Percentiles rank a stretch among this genome's conserved stretches.
Evolutionary conservation across 2,888 invertebrate species (phyloP).

Genomic region (Colostygia pectinataria): DNA sequence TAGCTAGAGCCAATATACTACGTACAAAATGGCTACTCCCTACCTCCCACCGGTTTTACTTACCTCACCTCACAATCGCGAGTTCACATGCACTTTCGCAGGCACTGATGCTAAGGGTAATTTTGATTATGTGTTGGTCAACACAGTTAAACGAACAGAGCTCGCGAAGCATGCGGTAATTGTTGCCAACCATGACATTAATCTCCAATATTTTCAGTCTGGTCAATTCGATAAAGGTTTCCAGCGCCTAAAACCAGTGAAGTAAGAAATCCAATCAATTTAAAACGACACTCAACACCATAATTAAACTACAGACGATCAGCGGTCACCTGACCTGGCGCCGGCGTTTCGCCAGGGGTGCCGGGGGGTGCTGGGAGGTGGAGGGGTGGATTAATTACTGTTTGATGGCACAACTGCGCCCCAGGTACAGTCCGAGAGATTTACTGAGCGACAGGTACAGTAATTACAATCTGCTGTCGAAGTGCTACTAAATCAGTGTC

Average conservation of each 20-base stretch:
- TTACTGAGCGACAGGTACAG: slow-evolving; percentile 46
- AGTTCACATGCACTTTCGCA: too few relatives aligned
- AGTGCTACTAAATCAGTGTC: slow-evolving; percentile 17
- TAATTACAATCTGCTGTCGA: slow-evolving; percentile 45
- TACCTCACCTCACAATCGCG: too few relatives aligned
- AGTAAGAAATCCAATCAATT: slow-evolving; percentile 25
- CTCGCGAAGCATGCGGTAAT: too few relatives aligned
- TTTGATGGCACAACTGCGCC: slow-evolving; percentile 63
- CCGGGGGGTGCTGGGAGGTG: slow-evolving; percentile 26
- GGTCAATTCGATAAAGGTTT: too few relatives aligned
- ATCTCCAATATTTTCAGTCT: too few relatives aligned
- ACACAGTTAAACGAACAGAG: too few relatives aligned
- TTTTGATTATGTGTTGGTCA: too few relatives aligned
- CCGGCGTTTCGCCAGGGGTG: slow-evolving; percentile 49
- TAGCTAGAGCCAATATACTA: too few relatives aligned
- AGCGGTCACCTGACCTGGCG: slow-evolving; percentile 67
- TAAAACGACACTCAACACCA: slow-evolving; percentile 26
- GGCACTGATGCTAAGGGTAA: too few relatives aligned
- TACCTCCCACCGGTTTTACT: too few relatives aligned
- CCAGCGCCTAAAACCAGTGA: background rate
- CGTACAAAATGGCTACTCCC: too few relatives aligned
- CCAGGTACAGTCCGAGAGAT: slow-evolving; percentile 51
- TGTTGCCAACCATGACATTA: too few relatives aligned
- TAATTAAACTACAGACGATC: slow-evolving; percentile 29
- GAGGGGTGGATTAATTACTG: slow-evolving; percentile 72